A percentile compares a stretch with the other conserved stretches of the same genome.
Conservation (phyloP, 2,113 vertebrate species). For the Ellobius talpinus region DNA sequence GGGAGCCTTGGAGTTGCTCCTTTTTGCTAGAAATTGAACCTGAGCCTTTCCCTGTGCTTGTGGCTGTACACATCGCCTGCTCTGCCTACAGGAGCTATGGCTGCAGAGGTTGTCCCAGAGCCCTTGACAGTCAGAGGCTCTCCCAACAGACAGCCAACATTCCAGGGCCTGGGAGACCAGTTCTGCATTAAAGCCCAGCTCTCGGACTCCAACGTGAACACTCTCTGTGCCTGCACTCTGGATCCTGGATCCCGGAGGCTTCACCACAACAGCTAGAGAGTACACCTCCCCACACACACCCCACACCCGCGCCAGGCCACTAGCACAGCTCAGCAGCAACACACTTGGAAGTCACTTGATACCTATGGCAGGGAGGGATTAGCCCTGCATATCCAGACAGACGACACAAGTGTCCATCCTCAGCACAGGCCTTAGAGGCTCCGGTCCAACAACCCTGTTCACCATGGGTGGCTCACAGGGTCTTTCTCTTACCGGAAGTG, state of each 20-base stretch:
- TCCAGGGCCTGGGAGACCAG: neutral
- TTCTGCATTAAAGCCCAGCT: neutral
- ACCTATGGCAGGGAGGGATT: neutral
- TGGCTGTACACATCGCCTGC: neutral
- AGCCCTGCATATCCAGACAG: neutral
- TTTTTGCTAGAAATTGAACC: neutral
- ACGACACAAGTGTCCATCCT: neutral
- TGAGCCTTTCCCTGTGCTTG: neutral
- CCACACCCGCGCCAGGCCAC: neutral
- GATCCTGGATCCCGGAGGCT: accelerated
- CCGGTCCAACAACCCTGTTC: neutral
- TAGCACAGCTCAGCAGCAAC: neutral
- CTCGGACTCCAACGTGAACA: accelerated
- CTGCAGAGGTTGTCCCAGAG: neutral
- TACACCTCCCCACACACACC: no score
- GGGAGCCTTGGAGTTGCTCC: neutral
- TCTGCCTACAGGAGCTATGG: neutral
- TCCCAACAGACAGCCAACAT: neutral
- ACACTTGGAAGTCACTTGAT: neutral
- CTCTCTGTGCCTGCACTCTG: neutral
- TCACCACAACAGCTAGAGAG: neutral
- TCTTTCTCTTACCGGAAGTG: constrained; percentile 91
- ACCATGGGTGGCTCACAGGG: neutral
- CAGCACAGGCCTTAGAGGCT: neutral
- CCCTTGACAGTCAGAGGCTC: neutral